Percentiles rank a stretch among this genome's conserved stretches.
phyloP scores from a whole-genome alignment of 1,140 invertebrate genomes.

The Danaus plexippus region DNA sequence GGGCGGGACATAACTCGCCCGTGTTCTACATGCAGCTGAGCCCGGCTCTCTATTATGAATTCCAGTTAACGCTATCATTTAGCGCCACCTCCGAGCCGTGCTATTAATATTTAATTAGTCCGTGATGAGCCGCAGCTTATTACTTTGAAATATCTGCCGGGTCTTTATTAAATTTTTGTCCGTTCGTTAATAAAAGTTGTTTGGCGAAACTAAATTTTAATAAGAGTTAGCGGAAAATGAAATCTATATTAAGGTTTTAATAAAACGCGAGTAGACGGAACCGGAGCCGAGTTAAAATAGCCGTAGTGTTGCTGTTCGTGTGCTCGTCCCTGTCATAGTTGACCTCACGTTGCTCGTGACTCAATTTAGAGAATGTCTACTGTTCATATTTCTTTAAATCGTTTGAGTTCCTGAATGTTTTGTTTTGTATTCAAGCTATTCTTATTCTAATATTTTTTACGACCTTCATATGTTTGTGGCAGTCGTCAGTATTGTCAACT shows the following conservation, averaged over 20 bases:
- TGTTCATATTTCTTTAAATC: no score
- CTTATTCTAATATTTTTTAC: no score
- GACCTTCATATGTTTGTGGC: no score
- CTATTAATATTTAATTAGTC: slow-evolving; percentile 44
- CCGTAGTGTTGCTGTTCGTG: slow-evolving; percentile 9
- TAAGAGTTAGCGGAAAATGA: no score
- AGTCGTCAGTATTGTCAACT: no score
- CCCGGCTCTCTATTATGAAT: slow-evolving; percentile 58
- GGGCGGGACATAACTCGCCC: slow-evolving; percentile 67
- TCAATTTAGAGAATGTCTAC: no score
- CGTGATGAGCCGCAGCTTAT: slow-evolving; percentile 8
- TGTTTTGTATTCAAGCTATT: no score
- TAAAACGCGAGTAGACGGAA: neutral
- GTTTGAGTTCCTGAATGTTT: no score
- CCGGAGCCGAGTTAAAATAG: slow-evolving; percentile 5
- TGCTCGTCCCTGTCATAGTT: slow-evolving; percentile 22
- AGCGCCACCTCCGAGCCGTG: slow-evolving; percentile 56
- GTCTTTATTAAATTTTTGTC: neutral
- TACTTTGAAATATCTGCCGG: slow-evolving; percentile 6
- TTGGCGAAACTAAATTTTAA: no score
- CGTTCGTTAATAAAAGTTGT: no score
- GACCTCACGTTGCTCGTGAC: slow-evolving; percentile 6
- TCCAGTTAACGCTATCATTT: slow-evolving; percentile 69
- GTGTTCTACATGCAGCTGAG: slow-evolving; percentile 60
- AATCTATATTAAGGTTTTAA: neutral